A percentile compares a stretch with the other conserved stretches of the same genome.
These are phyloP conservation scores for Ochropacha duplaris DNA, from an alignment of 2,888 invertebrate genomes.

Conservation along the genomic window DNA sequence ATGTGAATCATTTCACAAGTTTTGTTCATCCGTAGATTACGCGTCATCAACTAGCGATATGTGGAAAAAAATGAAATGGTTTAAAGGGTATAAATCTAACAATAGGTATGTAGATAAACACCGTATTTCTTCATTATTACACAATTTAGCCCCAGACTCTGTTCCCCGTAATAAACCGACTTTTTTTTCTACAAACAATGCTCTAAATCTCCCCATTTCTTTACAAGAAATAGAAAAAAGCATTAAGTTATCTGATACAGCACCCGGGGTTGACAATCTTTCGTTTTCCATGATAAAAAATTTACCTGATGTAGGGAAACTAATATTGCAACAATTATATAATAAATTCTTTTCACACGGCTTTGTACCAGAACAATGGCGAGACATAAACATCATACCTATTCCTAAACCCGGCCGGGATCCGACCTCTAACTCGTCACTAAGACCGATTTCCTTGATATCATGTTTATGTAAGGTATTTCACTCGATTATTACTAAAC, in stretches of 20 bases:
- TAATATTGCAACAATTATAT: too few relatives aligned
- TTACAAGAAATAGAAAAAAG: slow-evolving; percentile 10
- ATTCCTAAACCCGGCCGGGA: too few relatives aligned
- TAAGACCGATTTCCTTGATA: too few relatives aligned
- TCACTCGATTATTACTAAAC: too few relatives aligned
- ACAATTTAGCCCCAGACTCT: slow-evolving; percentile 9
- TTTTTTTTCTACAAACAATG: not conserved
- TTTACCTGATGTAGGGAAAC: slow-evolving; percentile 9
- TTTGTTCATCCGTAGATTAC: slow-evolving; percentile 8
- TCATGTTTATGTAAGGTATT: too few relatives aligned
- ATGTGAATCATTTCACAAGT: slow-evolving; percentile 7
- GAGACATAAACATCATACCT: too few relatives aligned
- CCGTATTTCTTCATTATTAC: slow-evolving; percentile 4
- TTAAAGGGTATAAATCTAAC: slow-evolving; percentile 6
- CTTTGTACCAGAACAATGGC: slow-evolving; percentile 8
- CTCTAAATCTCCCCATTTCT: not conserved
- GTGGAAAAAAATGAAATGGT: slow-evolving; percentile 12
- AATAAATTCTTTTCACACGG: slow-evolving; percentile 1
- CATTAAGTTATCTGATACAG: slow-evolving; percentile 15
- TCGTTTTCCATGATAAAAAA: slow-evolving; percentile 17
- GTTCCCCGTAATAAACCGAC: not conserved
- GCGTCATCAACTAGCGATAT: slow-evolving; percentile 2
- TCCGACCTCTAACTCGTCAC: too few relatives aligned
- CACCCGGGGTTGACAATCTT: slow-evolving; percentile 14
- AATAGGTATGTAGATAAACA: not conserved